Evolutionary conservation across 2,888 invertebrate species (phyloP).

Genomic region (Calliopum simillimum): DNA sequence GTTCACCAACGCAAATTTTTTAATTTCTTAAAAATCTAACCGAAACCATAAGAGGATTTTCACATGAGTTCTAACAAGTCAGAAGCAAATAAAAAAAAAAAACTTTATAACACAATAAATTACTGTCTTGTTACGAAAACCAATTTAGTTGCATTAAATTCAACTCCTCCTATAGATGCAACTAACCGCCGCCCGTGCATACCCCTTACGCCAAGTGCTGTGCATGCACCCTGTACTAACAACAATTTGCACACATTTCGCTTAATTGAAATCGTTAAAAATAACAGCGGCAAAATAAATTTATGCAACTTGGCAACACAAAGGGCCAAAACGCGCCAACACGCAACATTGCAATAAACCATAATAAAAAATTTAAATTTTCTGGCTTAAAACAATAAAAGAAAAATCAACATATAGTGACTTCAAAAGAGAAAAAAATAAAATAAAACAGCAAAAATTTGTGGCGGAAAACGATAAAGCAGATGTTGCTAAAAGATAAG

Average conservation of each 20-base stretch:
- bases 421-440: background rate
- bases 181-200: background rate
- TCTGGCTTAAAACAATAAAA: slow-evolving; percentile 29
- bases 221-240: background rate
- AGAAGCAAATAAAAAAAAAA: too few relatives aligned
- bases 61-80: too few relatives aligned
- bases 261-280: slow-evolving; percentile 26
- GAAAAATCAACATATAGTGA: slow-evolving; percentile 20
- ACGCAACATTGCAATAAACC: slow-evolving; percentile 30
- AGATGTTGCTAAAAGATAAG: background rate
- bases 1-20: too few relatives aligned
- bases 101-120: slow-evolving; percentile 19
- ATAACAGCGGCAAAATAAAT: slow-evolving; percentile 1
- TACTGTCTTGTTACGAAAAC: slow-evolving; percentile 14
- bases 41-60: too few relatives aligned
- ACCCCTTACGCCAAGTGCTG: background rate
- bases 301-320: slow-evolving; percentile 11
- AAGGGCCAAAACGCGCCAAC: background rate
- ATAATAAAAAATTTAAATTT: slow-evolving; percentile 25
- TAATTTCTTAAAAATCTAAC: too few relatives aligned
- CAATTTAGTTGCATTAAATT: background rate
- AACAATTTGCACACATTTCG: slow-evolving; percentile 3
- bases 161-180: background rate
- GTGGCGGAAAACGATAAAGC: background rate
- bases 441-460: background rate